Conservation (phyloP, 2,888 invertebrate genomes). For the Cerastis rubricosa region DNA sequence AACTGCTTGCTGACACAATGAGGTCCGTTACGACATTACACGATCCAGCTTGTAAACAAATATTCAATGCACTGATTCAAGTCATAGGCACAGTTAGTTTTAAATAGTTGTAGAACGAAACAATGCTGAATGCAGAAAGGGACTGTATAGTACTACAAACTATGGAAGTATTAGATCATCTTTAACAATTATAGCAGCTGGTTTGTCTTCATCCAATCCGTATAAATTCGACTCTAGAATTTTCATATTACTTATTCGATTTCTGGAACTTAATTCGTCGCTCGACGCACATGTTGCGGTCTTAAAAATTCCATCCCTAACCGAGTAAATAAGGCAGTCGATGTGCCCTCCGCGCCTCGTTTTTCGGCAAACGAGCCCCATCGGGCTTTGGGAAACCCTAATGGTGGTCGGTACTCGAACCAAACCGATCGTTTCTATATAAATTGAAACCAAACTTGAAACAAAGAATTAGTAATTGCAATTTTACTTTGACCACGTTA, state of each 20-base stretch:
- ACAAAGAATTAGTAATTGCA: conserved; percentile 60
- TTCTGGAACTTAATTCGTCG: conserved; percentile 31
- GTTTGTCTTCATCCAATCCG: not conserved
- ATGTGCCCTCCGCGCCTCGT: conserved; percentile 74
- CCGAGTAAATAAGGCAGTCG: conserved; percentile 74
- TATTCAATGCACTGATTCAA: conserved; percentile 58
- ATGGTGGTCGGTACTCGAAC: conserved; percentile 71
- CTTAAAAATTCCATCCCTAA: conserved; percentile 66
- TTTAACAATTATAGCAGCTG: not conserved
- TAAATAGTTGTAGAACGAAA: conserved; percentile 28
- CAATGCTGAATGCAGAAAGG: not conserved
- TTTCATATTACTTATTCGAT: conserved; percentile 33
- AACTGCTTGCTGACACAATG: conserved; percentile 63
- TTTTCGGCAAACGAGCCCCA: conserved; percentile 81
- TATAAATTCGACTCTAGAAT: conserved; percentile 26
- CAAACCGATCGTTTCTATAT: conserved; percentile 61
- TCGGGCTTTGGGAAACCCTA: conserved; percentile 75
- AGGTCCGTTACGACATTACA: conserved; percentile 61
- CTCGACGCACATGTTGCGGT: conserved; percentile 50
- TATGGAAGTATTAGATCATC: not conserved
- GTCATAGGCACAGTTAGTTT: conserved; percentile 16
- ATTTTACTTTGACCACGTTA: conserved; percentile 35
- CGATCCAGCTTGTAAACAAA: conserved; percentile 60
- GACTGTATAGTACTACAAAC: not conserved
- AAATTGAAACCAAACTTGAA: conserved; percentile 63